A percentile compares a stretch with the other conserved stretches of the same genome.
Evolutionary conservation across 2,888 invertebrate species (phyloP).

Genomic region (Muschampia plurimacula): DNA sequence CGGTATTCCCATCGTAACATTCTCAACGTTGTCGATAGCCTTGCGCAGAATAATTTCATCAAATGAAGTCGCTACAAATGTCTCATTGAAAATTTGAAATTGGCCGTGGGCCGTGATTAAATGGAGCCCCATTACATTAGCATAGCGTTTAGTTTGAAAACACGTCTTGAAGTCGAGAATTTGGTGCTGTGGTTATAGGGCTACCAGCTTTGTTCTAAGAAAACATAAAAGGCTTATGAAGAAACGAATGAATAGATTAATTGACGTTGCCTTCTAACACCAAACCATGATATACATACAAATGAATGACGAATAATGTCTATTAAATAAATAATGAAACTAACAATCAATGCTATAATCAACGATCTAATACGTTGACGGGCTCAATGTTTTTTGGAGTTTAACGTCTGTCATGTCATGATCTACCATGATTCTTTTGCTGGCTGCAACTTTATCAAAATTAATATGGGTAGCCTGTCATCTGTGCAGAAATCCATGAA

Average conservation of each 20-base stretch:
- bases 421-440: too few species aligned
- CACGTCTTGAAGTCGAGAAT: constrained; percentile 65
- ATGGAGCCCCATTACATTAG: constrained; percentile 81
- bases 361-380: too few species aligned
- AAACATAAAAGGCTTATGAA: neutral
- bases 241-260: neutral
- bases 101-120: constrained; percentile 80
- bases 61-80: constrained; percentile 65
- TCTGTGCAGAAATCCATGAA: neutral
- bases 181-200: constrained; percentile 49
- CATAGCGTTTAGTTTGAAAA: constrained; percentile 81
- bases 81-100: constrained; percentile 81
- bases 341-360: too few species aligned
- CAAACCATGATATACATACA: too few species aligned
- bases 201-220: constrained; percentile 4
- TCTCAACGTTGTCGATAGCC: constrained; percentile 25
- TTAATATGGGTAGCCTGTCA: neutral
- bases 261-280: too few species aligned
- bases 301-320: too few species aligned
- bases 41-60: constrained; percentile 31
- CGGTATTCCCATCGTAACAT: constrained; percentile 47
- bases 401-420: too few species aligned
- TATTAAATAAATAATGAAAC: too few species aligned
- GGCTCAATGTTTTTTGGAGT: too few species aligned
- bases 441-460: neutral